phyloP scores from a whole-genome alignment of 2,113 vertebrate species.

The Maccullochella peelii region DNA sequence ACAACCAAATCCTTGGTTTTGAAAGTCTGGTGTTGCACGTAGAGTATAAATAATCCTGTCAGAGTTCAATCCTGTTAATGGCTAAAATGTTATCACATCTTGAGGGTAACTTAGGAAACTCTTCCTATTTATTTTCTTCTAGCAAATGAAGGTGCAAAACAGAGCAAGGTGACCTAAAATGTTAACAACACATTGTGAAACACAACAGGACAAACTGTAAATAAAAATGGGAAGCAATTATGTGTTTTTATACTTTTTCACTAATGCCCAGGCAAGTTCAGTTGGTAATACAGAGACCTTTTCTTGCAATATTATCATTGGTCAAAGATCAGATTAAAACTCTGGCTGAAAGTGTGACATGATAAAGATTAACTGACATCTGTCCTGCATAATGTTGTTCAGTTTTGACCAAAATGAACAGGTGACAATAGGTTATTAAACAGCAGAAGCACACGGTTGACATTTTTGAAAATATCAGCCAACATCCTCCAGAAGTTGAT shows the following conservation, averaged over 20 bases:
- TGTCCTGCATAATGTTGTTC: neutral
- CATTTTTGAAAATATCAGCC: conserved; percentile 1
- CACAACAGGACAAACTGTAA: no score
- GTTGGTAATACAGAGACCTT: neutral
- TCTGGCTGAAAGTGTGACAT: neutral
- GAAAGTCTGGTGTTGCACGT: conserved; percentile 40
- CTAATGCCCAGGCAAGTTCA: neutral
- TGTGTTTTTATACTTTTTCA: neutral
- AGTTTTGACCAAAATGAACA: neutral
- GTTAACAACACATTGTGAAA: neutral
- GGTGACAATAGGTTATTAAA: no score
- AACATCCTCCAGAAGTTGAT: neutral
- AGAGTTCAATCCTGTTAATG: conserved; percentile 34
- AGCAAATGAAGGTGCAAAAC: neutral
- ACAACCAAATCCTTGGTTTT: conserved; percentile 29
- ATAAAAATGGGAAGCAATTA: neutral
- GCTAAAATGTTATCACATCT: conserved; percentile 33
- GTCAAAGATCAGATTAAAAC: neutral
- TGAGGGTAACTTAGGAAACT: conserved; percentile 19
- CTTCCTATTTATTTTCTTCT: conserved; percentile 1
- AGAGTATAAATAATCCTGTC: conserved; percentile 53
- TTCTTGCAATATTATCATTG: neutral
- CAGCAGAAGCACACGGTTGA: neutral
- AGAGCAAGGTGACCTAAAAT: neutral
- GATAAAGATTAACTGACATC: neutral